Base-by-base conservation (phyloP, 1,140 invertebrate genomes). In the Bombyx mandarina region DNA sequence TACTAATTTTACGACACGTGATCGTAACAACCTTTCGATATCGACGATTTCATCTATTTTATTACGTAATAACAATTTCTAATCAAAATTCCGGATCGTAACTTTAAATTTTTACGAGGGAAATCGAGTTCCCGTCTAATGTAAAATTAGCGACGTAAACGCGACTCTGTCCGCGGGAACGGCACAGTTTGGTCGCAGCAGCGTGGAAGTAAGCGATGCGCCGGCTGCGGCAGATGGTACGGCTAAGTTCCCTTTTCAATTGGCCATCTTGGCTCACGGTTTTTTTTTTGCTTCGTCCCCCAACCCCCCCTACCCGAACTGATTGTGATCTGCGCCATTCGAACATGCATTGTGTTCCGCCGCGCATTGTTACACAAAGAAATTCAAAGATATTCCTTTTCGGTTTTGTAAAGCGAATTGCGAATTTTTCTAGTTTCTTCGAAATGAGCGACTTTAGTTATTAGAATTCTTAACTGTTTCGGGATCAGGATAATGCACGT, bases 291-390 rank as follows among this genome's bases (percentile, higher is more conserved):
- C 61, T 26, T 43, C 8, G 22, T 35, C 54, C 54, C 46, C 46
- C 46, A 72, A 73, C 71, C 26, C 26, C 45, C 43, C 8, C 26
- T 26, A 35, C 54, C 46, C 46, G 47, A 74, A 73, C 71, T 71
- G 79, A 84, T 84, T 80, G 75, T 77, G 71, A 84, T 84, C 79
- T 63, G 56, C 26, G 52, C 69, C 63, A 79, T 81, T 81, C 75
- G 77, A 70, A 58, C 61, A 61, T 58, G 68, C 67, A 73, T 82
- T 79, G 77, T 79, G 59, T 56, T 51, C 55, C 63, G 55, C 49
- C 64, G 67, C 71, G 12, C 26, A 35, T 35, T 35, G 26, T 35
- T 35, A 35, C 26, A 35, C 26, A 35, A 35, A 35, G 26, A 35
- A 70, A 75, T 75, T 71, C 59, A 66, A 66, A 43, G 26, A 35